Evolutionary conservation across 1,140 invertebrate species (phyloP), one percentile per base, ranked within the genome.

Genomic region (Caenorhabditis elegans): DNA sequence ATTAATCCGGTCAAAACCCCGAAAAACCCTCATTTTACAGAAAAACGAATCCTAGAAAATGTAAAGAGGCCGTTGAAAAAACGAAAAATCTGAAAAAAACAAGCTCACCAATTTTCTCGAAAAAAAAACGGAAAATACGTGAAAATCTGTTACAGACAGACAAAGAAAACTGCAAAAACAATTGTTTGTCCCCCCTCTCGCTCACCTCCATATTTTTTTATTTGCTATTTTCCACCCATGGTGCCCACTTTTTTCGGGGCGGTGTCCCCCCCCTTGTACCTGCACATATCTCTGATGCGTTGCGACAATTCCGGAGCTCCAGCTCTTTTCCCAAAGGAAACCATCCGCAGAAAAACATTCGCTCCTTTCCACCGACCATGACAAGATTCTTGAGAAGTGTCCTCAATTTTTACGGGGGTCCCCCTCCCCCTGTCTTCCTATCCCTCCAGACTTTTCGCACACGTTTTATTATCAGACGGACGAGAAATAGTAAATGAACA

Each of bases 251-350:
- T 48, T 48, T 6, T 48, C n/a, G n/a, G n/a, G n/a, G n/a, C n/a
- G n/a, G 46, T 48, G 6, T 17, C 46, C 46, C 15, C n/a, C 53
- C 22, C 10, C 13, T 60, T 34, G 53, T 60, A 70, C 60, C 60
- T 70, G 60, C 34, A 70, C 34, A 39, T 70, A 70, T 70, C 60
- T 60, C 53, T 70, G 39, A 70, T 70, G n/a, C 34, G 60, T 70
- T 70, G 60, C 60, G 60, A 70, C 60, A 70, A 39, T 60, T 60
- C 34, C 31, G 53, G 26, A 3, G 53, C 53, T 70, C 60, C 15
- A 43, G 15, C 39, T 43, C 34, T 70, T 70, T 70, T 39, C 60
- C 60, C 60, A 39, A 70, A 70, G 60, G 60, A 70, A 70, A 39
- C 60, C 34, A 70, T 70, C 34, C 60, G 60, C 28, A 17, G 51